A percentile compares a stretch with the other conserved stretches of the same genome.
These are phyloP conservation scores for Drosophila setosimentum DNA, from an alignment of 2,888 invertebrate genomes.

Conservation along the genomic window DNA sequence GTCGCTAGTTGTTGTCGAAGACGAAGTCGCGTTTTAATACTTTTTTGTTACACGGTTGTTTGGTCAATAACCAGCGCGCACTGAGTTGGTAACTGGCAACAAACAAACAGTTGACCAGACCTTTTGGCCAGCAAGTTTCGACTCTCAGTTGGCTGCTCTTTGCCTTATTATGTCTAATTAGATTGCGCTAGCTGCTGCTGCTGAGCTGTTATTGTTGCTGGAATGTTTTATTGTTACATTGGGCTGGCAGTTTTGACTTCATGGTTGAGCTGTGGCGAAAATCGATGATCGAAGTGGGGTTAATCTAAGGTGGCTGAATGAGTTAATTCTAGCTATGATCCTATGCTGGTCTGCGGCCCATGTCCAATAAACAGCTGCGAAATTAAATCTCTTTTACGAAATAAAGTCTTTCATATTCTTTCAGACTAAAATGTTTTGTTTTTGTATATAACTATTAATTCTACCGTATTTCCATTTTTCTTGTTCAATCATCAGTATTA, in stretches of 20 bases:
- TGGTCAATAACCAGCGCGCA: conserved; percentile 22
- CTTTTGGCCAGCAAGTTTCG: conserved; percentile 62
- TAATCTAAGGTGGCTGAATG: conserved; percentile 48
- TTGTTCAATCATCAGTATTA: background rate
- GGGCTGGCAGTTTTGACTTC: conserved; percentile 29
- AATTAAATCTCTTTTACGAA: background rate
- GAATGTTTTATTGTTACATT: conserved; percentile 43
- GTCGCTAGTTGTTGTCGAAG: conserved; percentile 17
- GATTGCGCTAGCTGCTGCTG: conserved; percentile 60
- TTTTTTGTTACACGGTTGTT: conserved; percentile 20
- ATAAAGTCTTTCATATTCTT: background rate
- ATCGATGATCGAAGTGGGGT: conserved; percentile 38
- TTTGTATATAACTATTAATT: too few species aligned
- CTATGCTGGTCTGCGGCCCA: background rate
- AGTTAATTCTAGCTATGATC: conserved; percentile 32
- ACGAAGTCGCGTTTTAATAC: conserved; percentile 21
- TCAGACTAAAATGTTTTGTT: background rate
- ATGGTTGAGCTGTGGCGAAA: conserved; percentile 24
- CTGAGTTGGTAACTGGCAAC: conserved; percentile 51
- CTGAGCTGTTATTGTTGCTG: conserved; percentile 27
- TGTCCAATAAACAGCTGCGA: background rate
- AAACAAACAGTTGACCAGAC: conserved; percentile 58
- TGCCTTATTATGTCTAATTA: conserved; percentile 80
- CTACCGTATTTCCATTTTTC: too few species aligned
- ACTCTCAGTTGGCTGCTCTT: conserved; percentile 30